Base-by-base conservation (phyloP, 2,888 invertebrate genomes). In the Zygaena filipendulae region DNA sequence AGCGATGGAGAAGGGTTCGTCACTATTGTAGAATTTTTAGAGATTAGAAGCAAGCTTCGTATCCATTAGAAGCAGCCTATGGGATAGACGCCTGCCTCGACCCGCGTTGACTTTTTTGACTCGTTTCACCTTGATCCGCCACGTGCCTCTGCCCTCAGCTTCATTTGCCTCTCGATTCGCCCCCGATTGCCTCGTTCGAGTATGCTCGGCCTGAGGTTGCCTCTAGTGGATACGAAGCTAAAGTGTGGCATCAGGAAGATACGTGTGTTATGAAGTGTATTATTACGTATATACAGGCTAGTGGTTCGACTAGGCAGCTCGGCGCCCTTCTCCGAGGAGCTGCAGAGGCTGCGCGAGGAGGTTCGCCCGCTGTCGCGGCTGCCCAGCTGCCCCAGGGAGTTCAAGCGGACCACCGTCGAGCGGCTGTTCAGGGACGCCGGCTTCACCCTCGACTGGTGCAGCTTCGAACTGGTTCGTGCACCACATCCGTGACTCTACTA, bases 361-460 rank as follows among this genome's bases (percentile, higher is more conserved):
- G 89, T 94, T 0, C 85, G 87, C 8, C 93, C 93, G 0, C 66
- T 95, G 1, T 88, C 89, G 52, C 90, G 89, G 38, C 68, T 91
- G 22, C 82, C 86, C 0, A 86, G 88, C 10, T 95, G 95, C 49
- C 92, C 92, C 0, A 62, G 88, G 12, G 87, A 90, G 46, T 93
- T 90, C 57, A 95, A 94, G 58, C 81, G 91, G 33, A 94, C 93
- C 0, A 90, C 91, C 0, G 91, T 92, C 0, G 94, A 95, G 57
- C 82, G 90, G 43, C 81, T 88, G 33, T 95, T 95, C 59, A 82
- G 92, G 38, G 87, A 88, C 35, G 87, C 87, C 5, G 88, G 87
- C 1, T 87, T 94, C 47, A 84, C 87, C 16, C 63, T 95, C 9
- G 95, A 95, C 59, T 95, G 95, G 95, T 95, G 95, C 51, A 87